phyloP scores from a whole-genome alignment of 2,797 vertebrate species.

The Acrossocheilus fasciatus region DNA sequence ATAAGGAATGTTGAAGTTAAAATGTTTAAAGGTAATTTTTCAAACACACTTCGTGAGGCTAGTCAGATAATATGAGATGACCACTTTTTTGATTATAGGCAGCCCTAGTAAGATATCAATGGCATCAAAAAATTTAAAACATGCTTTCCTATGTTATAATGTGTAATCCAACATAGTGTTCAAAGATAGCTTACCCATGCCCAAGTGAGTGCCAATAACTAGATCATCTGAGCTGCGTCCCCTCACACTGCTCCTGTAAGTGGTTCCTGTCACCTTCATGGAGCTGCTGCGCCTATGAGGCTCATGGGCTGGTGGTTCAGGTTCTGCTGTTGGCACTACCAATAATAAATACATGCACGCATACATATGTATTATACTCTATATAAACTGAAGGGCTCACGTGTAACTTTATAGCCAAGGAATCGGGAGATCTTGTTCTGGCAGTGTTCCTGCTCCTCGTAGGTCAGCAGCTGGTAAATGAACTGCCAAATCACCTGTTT shows the following conservation, averaged over 20 bases:
- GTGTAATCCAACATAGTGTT: constrained; percentile 3
- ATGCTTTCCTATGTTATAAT: not conserved
- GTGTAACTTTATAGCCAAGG: constrained; percentile 86
- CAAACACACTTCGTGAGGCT: not conserved
- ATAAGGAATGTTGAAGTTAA: not conserved
- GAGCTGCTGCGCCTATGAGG: constrained; percentile 89
- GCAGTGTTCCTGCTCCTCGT: constrained; percentile 96
- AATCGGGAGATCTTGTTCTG: constrained; percentile 96
- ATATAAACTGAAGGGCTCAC: constrained; percentile 56
- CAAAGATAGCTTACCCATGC: constrained; percentile 74
- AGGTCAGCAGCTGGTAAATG: constrained; percentile 96
- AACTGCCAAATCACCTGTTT: constrained; percentile 99
- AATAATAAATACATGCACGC: constrained; percentile 10
- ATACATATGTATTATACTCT: not conserved
- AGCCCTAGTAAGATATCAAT: not conserved
- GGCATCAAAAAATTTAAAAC: not conserved
- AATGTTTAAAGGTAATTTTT: not conserved
- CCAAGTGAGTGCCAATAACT: constrained; percentile 83
- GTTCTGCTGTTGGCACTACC: constrained; percentile 78
- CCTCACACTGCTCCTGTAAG: constrained; percentile 85
- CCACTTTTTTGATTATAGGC: not conserved
- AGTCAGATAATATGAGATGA: not conserved
- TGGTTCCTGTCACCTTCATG: constrained; percentile 83
- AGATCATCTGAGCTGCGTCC: constrained; percentile 84
- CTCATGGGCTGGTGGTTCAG: constrained; percentile 79